Base-by-base conservation (phyloP, 2,113 vertebrate genomes). In the Cyphomyrus plagiostoma region DNA sequence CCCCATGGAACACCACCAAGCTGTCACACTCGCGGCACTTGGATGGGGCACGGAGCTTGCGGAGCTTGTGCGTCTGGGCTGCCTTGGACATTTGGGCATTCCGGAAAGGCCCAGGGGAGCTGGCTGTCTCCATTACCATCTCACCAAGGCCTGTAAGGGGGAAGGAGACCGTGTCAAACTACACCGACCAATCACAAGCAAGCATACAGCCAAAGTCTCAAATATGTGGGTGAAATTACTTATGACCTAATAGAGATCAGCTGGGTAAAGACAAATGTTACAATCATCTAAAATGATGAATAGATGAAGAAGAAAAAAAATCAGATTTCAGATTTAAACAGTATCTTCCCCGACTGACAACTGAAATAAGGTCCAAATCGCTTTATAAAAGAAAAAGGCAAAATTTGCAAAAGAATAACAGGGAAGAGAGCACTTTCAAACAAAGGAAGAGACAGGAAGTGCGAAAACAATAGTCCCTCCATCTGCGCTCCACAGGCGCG, bases 11-110 rank as follows among this genome's bases (percentile, higher is more conserved):
- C 58, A 99, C 96, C 21, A 99, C 98, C 92, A 99, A 95, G 90
- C 98, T 95, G 90, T 99, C 98, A 92, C 98, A 99, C 93, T 99
- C 98, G 89, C 98, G 95, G 93, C 98, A 99, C 91, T 99, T 99
- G 0, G 98, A 99, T 0, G 97, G 98, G 2, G 98, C 98, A 82
- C 98, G 95, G 86, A 98, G 94, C 92, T 99, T 99, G 88, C 97
- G 94, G 5, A 99, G 95, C 90, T 97, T 98, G 94, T 99, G 98
- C 11, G 98, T 99, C 87, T 97, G 97, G 89, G 98, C 96, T 23
- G 98, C 98, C 96, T 99, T 99, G 91, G 98, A 99, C 97, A 99
- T 98, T 91, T 95, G 95, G 23, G 97, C 94, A 0, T 99, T 99
- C 93, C 98, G 95, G 93, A 97, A 98, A 35, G 96, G 96, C 90